phyloP scores from a whole-genome alignment of 2,797 vertebrate species.

The Oryzias sinensis region DNA sequence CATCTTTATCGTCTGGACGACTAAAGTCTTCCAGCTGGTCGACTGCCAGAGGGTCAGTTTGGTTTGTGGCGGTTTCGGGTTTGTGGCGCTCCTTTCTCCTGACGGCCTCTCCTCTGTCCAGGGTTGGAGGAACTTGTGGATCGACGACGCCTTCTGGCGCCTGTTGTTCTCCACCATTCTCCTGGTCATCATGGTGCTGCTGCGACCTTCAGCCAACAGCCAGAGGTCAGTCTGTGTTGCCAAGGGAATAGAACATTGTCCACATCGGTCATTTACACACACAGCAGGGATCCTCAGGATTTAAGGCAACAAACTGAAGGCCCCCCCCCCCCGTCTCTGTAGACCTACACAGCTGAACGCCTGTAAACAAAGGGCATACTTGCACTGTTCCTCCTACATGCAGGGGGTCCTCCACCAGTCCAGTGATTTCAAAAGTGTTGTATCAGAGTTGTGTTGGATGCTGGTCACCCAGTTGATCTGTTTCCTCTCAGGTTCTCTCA shows the following conservation, averaged over 20 bases:
- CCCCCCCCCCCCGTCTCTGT: too few species aligned
- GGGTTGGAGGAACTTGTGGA: constrained; percentile 96
- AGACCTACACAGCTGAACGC: too few species aligned
- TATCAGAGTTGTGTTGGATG: too few species aligned
- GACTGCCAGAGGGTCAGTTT: constrained; percentile 92
- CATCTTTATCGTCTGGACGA: constrained; percentile 96
- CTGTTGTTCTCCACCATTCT: constrained; percentile 95
- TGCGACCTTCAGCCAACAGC: constrained; percentile 92
- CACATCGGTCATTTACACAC: too few species aligned
- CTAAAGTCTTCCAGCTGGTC: constrained; percentile 93
- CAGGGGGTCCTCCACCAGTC: too few species aligned
- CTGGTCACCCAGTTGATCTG: background rate
- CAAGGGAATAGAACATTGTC: too few species aligned
- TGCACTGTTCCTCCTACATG: too few species aligned
- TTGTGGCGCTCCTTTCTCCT: background rate
- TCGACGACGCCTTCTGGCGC: constrained; percentile 96
- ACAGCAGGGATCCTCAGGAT: too few species aligned
- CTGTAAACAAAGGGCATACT: too few species aligned
- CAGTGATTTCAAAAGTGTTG: too few species aligned
- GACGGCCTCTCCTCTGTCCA: constrained; percentile 41
- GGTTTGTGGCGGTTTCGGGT: background rate
- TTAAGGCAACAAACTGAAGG: too few species aligned
- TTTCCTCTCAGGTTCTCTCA: constrained; percentile 87
- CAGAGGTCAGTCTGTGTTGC: constrained; percentile 80
- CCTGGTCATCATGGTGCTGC: constrained; percentile 95